A percentile compares a stretch with the other conserved stretches of the same genome.
Conservation (phyloP, 2,113 vertebrate species). For the Peromyscus maniculatus region DNA sequence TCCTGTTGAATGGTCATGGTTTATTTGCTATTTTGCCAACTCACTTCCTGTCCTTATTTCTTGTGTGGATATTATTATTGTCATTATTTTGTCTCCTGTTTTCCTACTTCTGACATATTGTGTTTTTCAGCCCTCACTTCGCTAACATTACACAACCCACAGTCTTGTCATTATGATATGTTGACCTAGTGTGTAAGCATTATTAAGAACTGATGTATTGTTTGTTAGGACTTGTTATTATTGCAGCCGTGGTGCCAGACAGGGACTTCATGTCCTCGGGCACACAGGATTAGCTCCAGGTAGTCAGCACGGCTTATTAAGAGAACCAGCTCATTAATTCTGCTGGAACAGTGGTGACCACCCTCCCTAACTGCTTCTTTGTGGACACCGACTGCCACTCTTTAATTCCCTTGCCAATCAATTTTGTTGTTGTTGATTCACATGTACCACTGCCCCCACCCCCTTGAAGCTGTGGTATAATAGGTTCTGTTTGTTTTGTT, state of each 20-base stretch:
- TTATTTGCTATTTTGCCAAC: background rate
- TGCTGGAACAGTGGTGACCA: too few species aligned
- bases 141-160: background rate
- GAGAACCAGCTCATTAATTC: background rate
- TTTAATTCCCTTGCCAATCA: background rate
- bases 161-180: background rate
- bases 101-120: background rate
- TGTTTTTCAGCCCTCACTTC: background rate
- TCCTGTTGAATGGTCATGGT: background rate
- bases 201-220: constrained; percentile 6
- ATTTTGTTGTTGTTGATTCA: background rate
- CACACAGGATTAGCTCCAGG: background rate
- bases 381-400: background rate
- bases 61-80: background rate
- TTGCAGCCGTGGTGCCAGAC: background rate
- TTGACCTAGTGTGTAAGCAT: background rate
- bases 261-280: background rate
- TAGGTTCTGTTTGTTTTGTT: background rate
- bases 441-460: background rate
- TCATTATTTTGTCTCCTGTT: constrained; percentile 22
- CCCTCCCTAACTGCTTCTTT: background rate
- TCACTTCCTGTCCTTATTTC: background rate
- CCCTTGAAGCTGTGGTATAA: background rate
- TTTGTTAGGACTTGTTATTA: background rate
- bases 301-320: background rate